Percentiles rank a stretch among this genome's conserved stretches.
Evolutionary conservation across 2,113 vertebrate genomes (phyloP).

Genomic region (Vulpes vulpes): DNA sequence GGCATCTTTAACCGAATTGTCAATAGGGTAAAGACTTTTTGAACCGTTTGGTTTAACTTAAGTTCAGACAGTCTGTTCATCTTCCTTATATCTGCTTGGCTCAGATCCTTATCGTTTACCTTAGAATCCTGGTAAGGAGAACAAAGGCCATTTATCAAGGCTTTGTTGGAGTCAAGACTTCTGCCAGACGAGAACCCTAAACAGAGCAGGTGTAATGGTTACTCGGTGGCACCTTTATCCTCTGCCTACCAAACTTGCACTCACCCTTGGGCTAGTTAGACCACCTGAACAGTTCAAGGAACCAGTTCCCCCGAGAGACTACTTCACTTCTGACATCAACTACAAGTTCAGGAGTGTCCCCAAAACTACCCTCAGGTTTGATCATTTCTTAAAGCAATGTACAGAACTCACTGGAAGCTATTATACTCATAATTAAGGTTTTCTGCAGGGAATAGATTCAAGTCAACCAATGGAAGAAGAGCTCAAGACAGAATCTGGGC

Average conservation of each 20-base stretch:
- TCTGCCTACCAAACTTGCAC: conserved; percentile 5
- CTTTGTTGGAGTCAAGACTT: conserved; percentile 48
- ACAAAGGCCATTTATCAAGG: conserved; percentile 45
- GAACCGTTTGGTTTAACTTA: conserved; percentile 79
- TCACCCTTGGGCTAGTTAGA: background rate
- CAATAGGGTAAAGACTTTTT: conserved; percentile 60
- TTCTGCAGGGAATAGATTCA: background rate
- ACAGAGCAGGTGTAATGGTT: conserved; percentile 19
- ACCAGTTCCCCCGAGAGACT: background rate
- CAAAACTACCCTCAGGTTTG: background rate
- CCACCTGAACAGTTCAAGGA: background rate
- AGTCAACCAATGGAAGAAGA: background rate
- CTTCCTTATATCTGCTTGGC: conserved; percentile 71
- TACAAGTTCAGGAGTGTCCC: background rate
- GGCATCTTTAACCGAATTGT: conserved; percentile 40
- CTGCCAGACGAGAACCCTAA: background rate
- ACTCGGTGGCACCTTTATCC: background rate
- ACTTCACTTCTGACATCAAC: background rate
- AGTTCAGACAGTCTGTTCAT: conserved; percentile 78
- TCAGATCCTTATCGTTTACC: conserved; percentile 54
- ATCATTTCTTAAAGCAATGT: background rate
- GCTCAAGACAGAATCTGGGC: background rate
- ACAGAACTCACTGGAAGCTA: background rate
- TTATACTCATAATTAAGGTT: background rate
- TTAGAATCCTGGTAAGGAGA: background rate